Evolutionary conservation across 2,888 invertebrate genomes (phyloP), one percentile per base, ranked within the genome.

Genomic region (Atethmia centrago): DNA sequence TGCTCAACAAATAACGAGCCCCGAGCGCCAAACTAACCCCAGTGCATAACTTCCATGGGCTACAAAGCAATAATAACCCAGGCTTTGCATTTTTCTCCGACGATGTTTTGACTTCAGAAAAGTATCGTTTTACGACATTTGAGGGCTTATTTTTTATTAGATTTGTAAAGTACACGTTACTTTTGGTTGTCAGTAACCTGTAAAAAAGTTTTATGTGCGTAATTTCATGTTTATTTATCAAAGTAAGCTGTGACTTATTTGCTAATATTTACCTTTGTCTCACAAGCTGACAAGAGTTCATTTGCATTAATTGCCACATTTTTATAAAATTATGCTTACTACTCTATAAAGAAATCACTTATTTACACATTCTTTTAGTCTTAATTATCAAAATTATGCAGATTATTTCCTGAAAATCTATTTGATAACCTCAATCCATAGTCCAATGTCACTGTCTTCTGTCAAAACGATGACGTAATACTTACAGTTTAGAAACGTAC

Each of bases 261-360:
- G 51, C 12, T 25, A 59, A 62, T 71, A 62, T 82, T 91, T 90
- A 95, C 96, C 94, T 94, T 83, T 94, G 95, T 72, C 94, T 90
- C 70, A 93, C 73, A 61, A 91, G 79, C 67, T 91, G 90, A 82
- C 93, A 94, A 31, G 94, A 92, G 36, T 93, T 91, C 68, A 87
- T 87, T 87, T 95, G 93, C 65, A 96, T 69, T 89, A 96, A 90
- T 67, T 95, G 95, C 94, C 94, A 95, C 96, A 96, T 96, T 88
- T 88, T 93, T 73, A 59, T 56, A 69, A 78, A 75, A 36, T 56
- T 78, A 74, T 64, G 31, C 77, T 71, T 72, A 71, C 14, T 74
- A 21, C 14, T 56, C 47, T 81, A 66, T 62, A n/a, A 8, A 55
- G 65, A 62, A 67, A 73, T 64, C 55, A 64, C 74, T 72, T 84